Base-by-base conservation (phyloP, 2,888 invertebrate species). In the Masnerella sp. region DNA sequence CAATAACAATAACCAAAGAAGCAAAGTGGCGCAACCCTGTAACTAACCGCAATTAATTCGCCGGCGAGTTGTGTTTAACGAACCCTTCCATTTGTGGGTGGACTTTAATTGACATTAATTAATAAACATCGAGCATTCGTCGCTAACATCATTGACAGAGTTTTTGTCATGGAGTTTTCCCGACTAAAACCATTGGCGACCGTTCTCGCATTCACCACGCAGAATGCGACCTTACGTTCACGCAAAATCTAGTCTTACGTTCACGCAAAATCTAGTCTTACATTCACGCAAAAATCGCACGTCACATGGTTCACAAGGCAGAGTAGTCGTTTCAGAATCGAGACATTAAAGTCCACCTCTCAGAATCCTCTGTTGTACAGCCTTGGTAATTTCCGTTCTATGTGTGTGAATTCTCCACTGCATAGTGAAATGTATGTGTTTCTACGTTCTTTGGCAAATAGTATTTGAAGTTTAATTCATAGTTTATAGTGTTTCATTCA, bases 271-370 rank as follows among this genome's bases (percentile, higher is more conserved):
- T 30, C 11, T 2, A 42, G 18, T 25, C n/a, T 30, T 30, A 7
- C 30, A n/a, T 9, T 30, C 2, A 30, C 30, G 4, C 4, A n/a
- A 30, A 3, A 30, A 9, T 3, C n/a, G n/a, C 45, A 18, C 49
- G 30, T 30, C 12, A 43, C 22, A 43, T 8, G 11, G 17, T 49
- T 5, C 15, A n/a, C 7, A 47, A 28, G 69, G 68, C 72, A 72
- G 71, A 69, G 67, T 72, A 75, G 75, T 75, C 59, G 28, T 81
- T 79, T 81, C 80, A 79, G 80, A 52, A 40, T 7, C 20, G 12
- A 59, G 36, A 59, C 85, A 86, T 88, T 88, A 88, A 89, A 88
- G 89, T 89, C 89, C 88, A 89, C 88, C 88, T 70, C 80, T 78
- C 61, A 77, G 71, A 69, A 54, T 72, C 67, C 59, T 62, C 56